Conservation (phyloP, 2,797 vertebrate species). For the Dicrostonyx torquatus region DNA sequence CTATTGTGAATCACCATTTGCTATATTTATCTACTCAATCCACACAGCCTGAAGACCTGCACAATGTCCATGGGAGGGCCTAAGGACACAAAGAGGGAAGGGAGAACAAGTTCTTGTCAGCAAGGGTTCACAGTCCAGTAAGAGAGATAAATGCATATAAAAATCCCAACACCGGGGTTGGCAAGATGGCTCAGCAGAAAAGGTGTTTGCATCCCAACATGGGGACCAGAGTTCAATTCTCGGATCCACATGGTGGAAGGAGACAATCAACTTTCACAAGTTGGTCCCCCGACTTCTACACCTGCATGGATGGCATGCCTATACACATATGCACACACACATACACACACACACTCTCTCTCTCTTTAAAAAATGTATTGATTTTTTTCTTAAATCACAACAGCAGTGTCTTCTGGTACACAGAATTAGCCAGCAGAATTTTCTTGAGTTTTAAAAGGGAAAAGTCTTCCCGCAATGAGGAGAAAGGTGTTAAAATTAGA, state of each 20-base stretch:
- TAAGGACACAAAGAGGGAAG: background rate
- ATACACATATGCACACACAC: background rate
- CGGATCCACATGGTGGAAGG: background rate
- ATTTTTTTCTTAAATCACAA: background rate
- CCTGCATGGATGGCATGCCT: background rate
- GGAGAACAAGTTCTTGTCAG: background rate
- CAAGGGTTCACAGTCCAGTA: background rate
- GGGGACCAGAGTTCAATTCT: background rate
- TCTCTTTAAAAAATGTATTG: too few relatives aligned
- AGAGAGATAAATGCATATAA: background rate
- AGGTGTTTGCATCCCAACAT: background rate
- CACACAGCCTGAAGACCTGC: background rate
- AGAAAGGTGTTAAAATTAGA: background rate
- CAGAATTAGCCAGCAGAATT: background rate
- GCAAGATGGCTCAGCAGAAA: background rate
- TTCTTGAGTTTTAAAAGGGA: slow-evolving; percentile 47
- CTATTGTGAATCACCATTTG: background rate
- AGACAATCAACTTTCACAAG: background rate
- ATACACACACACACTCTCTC: too few relatives aligned
- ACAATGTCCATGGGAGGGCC: background rate
- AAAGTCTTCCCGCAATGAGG: background rate
- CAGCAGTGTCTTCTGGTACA: background rate
- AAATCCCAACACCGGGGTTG: background rate
- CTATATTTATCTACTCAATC: background rate
- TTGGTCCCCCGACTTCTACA: background rate